Base-by-base conservation (phyloP, 2,797 vertebrate species). In the Sciaenops ocellatus region DNA sequence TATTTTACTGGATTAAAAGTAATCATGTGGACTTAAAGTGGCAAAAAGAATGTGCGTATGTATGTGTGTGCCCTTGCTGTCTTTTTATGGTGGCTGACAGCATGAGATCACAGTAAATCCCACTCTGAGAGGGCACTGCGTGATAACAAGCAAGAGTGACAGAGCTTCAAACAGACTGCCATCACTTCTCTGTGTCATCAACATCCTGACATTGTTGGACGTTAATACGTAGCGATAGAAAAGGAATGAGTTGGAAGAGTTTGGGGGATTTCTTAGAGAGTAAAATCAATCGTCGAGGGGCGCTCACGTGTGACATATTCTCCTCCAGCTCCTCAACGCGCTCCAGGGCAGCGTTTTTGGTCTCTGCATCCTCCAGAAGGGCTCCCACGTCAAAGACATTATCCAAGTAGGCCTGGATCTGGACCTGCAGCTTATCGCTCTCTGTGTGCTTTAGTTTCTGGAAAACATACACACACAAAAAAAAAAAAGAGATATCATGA, bases 271-370 rank as follows among this genome's bases (percentile, higher is more conserved):
- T 55, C 34, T 38, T 28, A 52, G 15, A 62, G n/a, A 30, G 9
- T 16, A 15, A 42, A 52, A 64, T 26, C 5, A 56, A 64, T 11
- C 50, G 9, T 42, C 0, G 0, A 44, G 8, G 8, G 34, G 18
- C n/a, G 62, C 98, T 76, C 91, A 99, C 98, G 0, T 99, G 98
- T 41, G 98, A 99, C 88, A 99, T 94, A 92, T 96, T 99, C 83
- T 99, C 98, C 88, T 99, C 98, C 95, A 99, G 97, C 87, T 99
- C 98, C 76, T 99, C 98, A 57, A 99, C 98, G 9, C 98, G 96
- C 80, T 99, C 98, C 95, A 99, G 90, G 11, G 98, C 98, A 0
- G 97, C 98, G 0, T 98, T 99, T 95, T 99, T 99, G 90, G 98
- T 99, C 88, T 99, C 98, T 0, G 98, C 98, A 1, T 99, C 98